Conservation (phyloP, 2,797 vertebrate species). For the Oreortyx pictus region DNA sequence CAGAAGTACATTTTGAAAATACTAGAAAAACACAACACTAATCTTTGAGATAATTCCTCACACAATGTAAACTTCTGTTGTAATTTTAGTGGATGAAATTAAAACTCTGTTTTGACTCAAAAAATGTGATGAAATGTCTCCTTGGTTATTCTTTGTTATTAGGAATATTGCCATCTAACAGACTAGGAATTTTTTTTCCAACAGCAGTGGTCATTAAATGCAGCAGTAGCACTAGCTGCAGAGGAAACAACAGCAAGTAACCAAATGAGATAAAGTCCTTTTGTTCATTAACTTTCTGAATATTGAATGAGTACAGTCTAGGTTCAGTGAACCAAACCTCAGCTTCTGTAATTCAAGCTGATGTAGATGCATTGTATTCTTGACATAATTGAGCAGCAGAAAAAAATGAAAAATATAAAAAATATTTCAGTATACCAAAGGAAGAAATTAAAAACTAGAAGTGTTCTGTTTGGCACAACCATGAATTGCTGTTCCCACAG, state of each 20-base stretch:
- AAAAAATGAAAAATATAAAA: not conserved
- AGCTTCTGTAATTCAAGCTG: not conserved
- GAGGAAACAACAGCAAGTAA: not conserved
- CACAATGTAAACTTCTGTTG: not conserved
- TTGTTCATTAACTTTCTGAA: not conserved
- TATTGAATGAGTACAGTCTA: not conserved
- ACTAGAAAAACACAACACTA: not conserved
- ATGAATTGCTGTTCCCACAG: not conserved
- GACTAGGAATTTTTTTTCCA: not conserved
- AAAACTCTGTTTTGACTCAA: not conserved
- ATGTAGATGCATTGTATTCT: not conserved
- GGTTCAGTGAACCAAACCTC: not conserved
- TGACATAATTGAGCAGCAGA: not conserved
- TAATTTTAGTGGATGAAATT: not conserved
- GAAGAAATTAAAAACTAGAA: not conserved
- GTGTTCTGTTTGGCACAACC: rapidly evolving
- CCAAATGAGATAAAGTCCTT: not conserved
- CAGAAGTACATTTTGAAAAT: not conserved
- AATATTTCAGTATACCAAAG: not conserved
- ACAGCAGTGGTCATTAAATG: not conserved
- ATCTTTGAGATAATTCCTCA: not conserved
- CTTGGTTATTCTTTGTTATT: not conserved
- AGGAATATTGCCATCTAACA: not conserved
- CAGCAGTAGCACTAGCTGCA: not conserved
- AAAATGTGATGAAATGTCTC: not conserved